phyloP scores from a whole-genome alignment of 2,797 vertebrate genomes.

The Tadarida brasiliensis region DNA sequence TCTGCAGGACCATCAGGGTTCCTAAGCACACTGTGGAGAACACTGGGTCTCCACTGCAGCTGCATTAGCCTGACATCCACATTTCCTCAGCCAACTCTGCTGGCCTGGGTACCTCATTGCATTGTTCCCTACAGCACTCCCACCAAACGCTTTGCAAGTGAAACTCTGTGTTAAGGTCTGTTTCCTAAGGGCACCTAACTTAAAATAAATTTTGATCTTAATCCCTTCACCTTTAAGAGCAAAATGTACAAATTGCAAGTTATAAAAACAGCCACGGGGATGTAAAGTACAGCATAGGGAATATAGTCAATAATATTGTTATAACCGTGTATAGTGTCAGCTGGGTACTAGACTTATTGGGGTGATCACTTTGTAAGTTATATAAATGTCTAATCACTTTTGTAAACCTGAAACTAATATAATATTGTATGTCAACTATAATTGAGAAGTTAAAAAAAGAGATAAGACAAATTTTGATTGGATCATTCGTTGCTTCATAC shows the following conservation, averaged over 20 bases:
- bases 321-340: neutral
- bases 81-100: neutral
- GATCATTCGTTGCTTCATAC: neutral
- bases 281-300: neutral
- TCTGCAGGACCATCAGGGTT: neutral
- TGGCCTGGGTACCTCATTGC: neutral
- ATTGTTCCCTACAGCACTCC: neutral
- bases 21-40: neutral
- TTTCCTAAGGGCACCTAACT: neutral
- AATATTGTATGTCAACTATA: neutral
- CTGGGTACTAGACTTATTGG: neutral
- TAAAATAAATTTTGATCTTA: neutral
- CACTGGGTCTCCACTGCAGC: neutral
- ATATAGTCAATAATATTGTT: neutral
- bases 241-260: neutral
- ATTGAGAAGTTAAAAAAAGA: neutral
- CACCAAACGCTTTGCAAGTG: neutral
- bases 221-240: neutral
- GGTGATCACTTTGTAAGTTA: neutral
- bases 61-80: rapidly evolving
- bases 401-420: neutral
- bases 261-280: too few relatives aligned
- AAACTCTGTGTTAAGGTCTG: neutral
- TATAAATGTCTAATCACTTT: neutral
- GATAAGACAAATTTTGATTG: neutral